A percentile compares a stretch with the other conserved stretches of the same genome.
Evolutionary conservation across 2,113 vertebrate species (phyloP).

Genomic region (Ascaphus truei): DNA sequence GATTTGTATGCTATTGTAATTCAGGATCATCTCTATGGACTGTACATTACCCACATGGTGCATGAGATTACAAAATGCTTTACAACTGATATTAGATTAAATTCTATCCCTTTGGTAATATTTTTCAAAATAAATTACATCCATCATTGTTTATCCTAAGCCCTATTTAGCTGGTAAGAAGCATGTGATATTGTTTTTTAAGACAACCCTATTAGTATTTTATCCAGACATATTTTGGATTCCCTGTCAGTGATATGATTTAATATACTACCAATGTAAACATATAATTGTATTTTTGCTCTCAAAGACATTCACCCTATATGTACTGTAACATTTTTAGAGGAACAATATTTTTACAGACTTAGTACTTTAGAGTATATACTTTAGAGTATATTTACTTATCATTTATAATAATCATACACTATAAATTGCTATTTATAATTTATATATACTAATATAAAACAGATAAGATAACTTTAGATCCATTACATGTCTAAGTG

Average conservation of each 20-base stretch:
- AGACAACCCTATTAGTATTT: conserved; percentile 47
- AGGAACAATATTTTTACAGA: too few species aligned
- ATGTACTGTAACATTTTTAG: too few species aligned
- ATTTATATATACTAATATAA: too few species aligned
- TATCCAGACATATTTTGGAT: conserved; percentile 44
- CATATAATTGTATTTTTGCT: too few species aligned
- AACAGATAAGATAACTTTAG: too few species aligned
- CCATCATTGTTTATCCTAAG: conserved; percentile 67
- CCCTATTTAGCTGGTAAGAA: conserved; percentile 60
- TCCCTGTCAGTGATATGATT: not conserved
- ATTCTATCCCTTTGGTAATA: conserved; percentile 79
- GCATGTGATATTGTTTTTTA: conserved; percentile 44
- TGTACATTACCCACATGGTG: conserved; percentile 59
- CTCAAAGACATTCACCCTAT: too few species aligned
- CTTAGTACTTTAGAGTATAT: too few species aligned
- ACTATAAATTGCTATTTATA: too few species aligned
- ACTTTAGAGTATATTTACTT: too few species aligned
- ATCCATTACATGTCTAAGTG: too few species aligned
- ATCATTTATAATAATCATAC: too few species aligned
- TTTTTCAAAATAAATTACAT: conserved; percentile 75
- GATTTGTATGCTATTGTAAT: conserved; percentile 79
- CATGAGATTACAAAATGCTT: conserved; percentile 65
- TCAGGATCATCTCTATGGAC: conserved; percentile 74
- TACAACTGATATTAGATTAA: conserved; percentile 84
- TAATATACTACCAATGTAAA: too few species aligned